These are phyloP conservation scores for Lytechinus variegatus DNA, from an alignment of 35 echinoderm and acorn worm genomes.

Conservation along the genomic window DNA sequence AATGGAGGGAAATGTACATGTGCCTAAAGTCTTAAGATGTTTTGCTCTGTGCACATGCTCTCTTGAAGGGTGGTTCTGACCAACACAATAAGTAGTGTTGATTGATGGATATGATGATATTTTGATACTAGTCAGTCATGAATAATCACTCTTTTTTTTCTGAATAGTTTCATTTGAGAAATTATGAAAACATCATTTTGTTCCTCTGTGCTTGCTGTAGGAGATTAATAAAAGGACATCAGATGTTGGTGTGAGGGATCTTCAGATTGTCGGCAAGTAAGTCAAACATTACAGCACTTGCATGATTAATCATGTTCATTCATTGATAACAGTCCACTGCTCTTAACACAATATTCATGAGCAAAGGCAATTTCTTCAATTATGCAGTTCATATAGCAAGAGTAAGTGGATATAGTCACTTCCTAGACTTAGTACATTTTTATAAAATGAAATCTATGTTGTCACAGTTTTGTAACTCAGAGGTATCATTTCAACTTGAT, in stretches of 20 bases:
- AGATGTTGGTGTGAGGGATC: slow-evolving; percentile 51
- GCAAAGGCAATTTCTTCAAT: background rate
- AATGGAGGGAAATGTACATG: background rate
- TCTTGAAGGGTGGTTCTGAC: background rate
- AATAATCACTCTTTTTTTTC: background rate
- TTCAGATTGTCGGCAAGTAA: slow-evolving; percentile 50
- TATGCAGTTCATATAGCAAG: background rate
- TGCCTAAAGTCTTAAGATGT: background rate
- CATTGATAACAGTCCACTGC: background rate
- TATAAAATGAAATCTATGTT: too few relatives aligned
- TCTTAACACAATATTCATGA: background rate
- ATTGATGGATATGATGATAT: background rate
- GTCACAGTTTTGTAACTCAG: too few relatives aligned
- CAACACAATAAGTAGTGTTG: background rate
- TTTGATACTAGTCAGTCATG: background rate
- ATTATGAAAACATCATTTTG: background rate
- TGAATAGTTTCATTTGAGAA: background rate
- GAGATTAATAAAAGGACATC: slow-evolving; percentile 49
- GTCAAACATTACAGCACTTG: background rate
- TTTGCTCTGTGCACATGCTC: background rate
- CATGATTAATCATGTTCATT: background rate
- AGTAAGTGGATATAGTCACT: too few relatives aligned
- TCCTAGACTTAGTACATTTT: too few relatives aligned
- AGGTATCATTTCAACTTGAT: too few relatives aligned
- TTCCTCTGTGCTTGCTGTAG: background rate